Percentiles rank a stretch among this genome's conserved stretches.
Evolutionary conservation across 2,888 invertebrate genomes (phyloP).

Genomic region (Lasioglossum oenotherae): DNA sequence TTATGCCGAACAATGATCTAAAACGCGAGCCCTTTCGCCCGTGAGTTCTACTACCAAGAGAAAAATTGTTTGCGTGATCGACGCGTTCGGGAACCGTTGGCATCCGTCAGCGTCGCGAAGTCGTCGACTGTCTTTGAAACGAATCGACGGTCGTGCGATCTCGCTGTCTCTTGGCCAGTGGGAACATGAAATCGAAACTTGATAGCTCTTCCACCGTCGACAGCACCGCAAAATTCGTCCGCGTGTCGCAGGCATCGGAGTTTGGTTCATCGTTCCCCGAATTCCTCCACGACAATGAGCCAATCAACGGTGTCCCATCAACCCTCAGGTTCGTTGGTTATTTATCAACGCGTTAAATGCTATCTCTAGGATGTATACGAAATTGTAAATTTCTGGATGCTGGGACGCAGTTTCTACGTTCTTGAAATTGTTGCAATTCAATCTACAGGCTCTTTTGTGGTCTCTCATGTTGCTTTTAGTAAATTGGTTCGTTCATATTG

Average conservation of each 20-base stretch:
- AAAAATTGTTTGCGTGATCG: neutral
- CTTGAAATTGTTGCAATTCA: neutral
- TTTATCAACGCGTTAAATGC: neutral
- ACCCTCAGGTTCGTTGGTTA: constrained; percentile 49
- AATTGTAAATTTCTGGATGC: too few relatives aligned
- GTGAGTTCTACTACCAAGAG: neutral
- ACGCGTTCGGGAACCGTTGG: neutral
- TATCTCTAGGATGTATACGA: neutral
- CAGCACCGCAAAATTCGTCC: constrained; percentile 52
- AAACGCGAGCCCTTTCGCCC: neutral
- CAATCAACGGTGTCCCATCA: constrained; percentile 30
- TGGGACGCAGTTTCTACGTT: neutral
- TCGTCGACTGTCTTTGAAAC: constrained; percentile 66
- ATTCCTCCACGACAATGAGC: constrained; percentile 44
- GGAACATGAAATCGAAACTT: constrained; percentile 65
- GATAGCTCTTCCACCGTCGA: constrained; percentile 31
- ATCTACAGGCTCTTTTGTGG: neutral
- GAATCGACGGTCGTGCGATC: constrained; percentile 58
- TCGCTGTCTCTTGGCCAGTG: constrained; percentile 55
- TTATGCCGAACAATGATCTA: constrained; percentile 33
- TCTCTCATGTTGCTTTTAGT: neutral
- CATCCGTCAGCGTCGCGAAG: constrained; percentile 46
- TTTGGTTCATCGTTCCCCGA: constrained; percentile 25
- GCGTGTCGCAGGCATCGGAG: constrained; percentile 38
- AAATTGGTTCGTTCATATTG: neutral